phyloP scores from a whole-genome alignment of 2,113 vertebrate species.

The Turnix velox region DNA sequence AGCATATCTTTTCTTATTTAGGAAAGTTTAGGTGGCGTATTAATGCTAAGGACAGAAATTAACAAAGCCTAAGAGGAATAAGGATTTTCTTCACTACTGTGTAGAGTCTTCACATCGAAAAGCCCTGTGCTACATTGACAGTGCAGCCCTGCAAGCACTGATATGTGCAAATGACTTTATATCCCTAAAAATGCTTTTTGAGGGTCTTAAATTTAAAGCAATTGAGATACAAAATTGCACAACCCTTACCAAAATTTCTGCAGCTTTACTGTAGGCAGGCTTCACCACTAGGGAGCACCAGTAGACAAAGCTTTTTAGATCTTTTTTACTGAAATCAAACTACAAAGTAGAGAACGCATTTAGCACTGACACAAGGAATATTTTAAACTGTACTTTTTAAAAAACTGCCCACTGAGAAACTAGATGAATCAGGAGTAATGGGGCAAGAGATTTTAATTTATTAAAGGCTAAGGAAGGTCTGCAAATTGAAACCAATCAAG shows the following conservation, averaged over 20 bases:
- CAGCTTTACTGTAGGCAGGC: not conserved
- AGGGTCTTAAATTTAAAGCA: not conserved
- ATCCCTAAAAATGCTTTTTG: not conserved
- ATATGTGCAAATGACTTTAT: not conserved
- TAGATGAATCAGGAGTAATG: not conserved
- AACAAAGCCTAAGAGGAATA: not conserved
- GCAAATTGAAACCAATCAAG: not conserved
- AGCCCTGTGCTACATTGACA: not conserved
- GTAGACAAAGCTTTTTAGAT: not conserved
- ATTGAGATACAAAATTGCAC: not conserved
- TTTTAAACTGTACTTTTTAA: not conserved
- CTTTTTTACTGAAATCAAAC: not conserved
- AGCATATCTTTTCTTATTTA: not conserved
- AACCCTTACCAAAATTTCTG: not conserved
- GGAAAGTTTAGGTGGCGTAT: not conserved
- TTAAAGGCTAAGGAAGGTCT: not conserved
- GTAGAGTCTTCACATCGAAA: not conserved
- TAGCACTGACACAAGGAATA: not conserved
- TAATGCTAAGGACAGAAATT: not conserved
- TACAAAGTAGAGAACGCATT: not conserved
- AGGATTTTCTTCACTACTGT: not conserved
- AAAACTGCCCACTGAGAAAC: not conserved
- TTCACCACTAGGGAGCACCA: slow-evolving; percentile 62
- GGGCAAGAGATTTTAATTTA: not conserved
- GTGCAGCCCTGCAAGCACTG: not conserved